Evolutionary conservation across 1,140 invertebrate genomes (phyloP).

Genomic region (Limonius californicus): DNA sequence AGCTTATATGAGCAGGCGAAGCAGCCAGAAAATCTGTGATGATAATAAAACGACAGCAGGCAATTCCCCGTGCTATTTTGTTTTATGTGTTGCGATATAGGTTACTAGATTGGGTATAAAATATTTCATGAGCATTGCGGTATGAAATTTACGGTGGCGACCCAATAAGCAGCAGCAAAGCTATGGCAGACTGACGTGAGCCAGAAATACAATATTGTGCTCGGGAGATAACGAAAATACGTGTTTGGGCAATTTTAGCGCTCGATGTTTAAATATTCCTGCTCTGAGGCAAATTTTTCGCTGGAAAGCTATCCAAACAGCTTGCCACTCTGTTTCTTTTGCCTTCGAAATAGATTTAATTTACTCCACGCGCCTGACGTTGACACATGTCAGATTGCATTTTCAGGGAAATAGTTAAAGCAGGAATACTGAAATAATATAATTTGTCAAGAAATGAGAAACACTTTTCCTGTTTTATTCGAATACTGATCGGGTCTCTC

Average conservation of each 20-base stretch:
- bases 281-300: neutral
- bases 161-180: neutral
- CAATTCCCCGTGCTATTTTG: slow-evolving; percentile 26
- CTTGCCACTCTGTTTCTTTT: slow-evolving; percentile 10
- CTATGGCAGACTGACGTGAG: neutral
- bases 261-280: neutral
- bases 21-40: slow-evolving; percentile 20
- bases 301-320: neutral
- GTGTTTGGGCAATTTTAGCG: neutral
- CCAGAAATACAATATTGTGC: neutral
- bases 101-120: slow-evolving; percentile 28
- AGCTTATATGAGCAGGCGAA: neutral
- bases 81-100: slow-evolving; percentile 29
- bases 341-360: slow-evolving; percentile 13
- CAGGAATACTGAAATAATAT: slow-evolving; percentile 13
- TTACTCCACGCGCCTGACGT: slow-evolving; percentile 5
- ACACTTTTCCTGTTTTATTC: neutral
- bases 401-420: slow-evolving; percentile 5
- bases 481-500: neutral
- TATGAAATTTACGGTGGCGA: slow-evolving; percentile 16
- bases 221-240: slow-evolving; percentile 1
- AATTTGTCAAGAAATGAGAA: slow-evolving; percentile 14
- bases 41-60: slow-evolving; percentile 27
- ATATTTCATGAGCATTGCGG: slow-evolving; percentile 25
- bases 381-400: slow-evolving; percentile 13